phyloP scores from a whole-genome alignment of 2,113 vertebrate genomes.

The Terrapene triunguis region DNA sequence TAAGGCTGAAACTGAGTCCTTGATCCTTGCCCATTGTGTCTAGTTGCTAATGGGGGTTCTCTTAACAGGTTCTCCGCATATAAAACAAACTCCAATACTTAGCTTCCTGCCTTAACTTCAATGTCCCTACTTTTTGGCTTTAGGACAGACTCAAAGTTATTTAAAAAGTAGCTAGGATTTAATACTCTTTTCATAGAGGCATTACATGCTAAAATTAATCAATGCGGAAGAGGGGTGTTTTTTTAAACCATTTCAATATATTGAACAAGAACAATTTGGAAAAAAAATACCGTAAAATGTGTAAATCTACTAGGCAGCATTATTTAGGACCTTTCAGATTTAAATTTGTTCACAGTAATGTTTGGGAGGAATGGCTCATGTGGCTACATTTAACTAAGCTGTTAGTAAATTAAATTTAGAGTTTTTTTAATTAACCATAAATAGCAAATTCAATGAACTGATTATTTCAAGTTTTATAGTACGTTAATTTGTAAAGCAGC shows the following conservation, averaged over 20 bases:
- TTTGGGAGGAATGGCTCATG: background rate
- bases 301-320: background rate
- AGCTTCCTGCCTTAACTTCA: background rate
- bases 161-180: background rate
- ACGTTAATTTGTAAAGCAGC: background rate
- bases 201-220: background rate
- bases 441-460: background rate
- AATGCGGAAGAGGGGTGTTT: background rate
- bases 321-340: background rate
- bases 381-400: background rate
- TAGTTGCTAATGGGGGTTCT: background rate
- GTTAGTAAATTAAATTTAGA: background rate
- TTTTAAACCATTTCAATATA: background rate
- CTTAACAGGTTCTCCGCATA: background rate
- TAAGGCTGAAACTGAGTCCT: fast-evolving
- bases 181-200: background rate
- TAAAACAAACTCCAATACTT: background rate
- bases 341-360: background rate
- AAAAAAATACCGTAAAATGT: background rate
- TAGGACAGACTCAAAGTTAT: background rate
- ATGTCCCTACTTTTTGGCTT: background rate
- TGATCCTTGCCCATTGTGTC: background rate
- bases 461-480: background rate
- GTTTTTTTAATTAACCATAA: background rate
- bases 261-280: background rate